Conservation (phyloP, 2,113 vertebrate genomes). For the Pampusana beccarii region DNA sequence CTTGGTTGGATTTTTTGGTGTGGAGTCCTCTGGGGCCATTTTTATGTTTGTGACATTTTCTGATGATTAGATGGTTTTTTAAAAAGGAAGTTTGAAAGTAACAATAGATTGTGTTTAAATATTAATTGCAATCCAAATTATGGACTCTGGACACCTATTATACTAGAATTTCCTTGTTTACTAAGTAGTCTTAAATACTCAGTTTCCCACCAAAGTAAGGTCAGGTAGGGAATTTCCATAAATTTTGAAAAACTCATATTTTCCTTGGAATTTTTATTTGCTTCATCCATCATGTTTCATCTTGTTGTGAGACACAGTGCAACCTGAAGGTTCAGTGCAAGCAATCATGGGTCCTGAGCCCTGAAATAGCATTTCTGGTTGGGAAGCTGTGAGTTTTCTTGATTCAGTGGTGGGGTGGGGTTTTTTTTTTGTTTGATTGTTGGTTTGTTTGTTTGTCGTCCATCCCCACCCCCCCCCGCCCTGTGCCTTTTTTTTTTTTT, state of each 20-base stretch:
- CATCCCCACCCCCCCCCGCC: too few relatives aligned
- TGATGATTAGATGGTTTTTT: neutral
- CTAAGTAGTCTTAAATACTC: neutral
- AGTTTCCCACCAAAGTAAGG: neutral
- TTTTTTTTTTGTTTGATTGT: neutral
- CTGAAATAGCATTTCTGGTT: neutral
- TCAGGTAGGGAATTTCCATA: neutral
- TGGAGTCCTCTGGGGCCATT: neutral
- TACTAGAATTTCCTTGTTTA: neutral
- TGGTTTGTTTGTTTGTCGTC: fast-evolving
- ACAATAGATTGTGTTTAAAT: neutral
- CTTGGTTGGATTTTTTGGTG: neutral
- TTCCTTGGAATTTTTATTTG: neutral
- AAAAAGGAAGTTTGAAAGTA: neutral
- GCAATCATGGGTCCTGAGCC: neutral
- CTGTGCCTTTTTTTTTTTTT: too few relatives aligned
- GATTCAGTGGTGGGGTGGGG: neutral
- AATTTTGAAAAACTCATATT: neutral
- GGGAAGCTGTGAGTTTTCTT: neutral
- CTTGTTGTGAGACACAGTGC: neutral
- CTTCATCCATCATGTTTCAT: neutral
- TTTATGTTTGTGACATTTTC: neutral
- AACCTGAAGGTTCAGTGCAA: neutral
- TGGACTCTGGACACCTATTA: neutral
- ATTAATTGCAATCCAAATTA: neutral